phyloP scores from a whole-genome alignment of 2,113 vertebrate species.

The Microtus richardsoni region DNA sequence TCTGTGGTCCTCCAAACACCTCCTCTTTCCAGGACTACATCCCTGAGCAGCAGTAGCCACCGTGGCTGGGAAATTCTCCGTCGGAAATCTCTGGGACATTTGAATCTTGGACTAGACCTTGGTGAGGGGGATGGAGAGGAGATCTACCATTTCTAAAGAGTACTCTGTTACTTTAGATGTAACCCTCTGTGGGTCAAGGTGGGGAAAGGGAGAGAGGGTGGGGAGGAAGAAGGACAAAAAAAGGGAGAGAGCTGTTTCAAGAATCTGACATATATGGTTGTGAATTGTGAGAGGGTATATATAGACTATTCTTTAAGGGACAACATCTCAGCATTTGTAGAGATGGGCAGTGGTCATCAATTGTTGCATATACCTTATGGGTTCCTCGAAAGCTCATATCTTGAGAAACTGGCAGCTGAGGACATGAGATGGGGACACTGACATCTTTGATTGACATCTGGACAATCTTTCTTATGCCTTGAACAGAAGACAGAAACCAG shows the following conservation, averaged over 20 bases:
- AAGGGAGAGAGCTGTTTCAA: not conserved
- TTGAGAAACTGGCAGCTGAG: not conserved
- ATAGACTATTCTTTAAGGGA: not conserved
- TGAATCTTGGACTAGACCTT: conserved; percentile 75
- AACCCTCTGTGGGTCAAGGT: not conserved
- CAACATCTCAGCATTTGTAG: not conserved
- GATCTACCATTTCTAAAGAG: conserved; percentile 84
- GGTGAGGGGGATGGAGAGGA: conserved; percentile 77
- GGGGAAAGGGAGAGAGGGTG: not conserved
- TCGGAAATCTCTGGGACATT: conserved; percentile 84
- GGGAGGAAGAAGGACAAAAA: not conserved
- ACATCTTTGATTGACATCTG: not conserved
- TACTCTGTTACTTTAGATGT: not conserved
- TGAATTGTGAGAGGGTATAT: not conserved
- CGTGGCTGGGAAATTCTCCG: conserved; percentile 91
- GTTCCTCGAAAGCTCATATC: not conserved
- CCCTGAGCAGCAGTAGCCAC: conserved; percentile 84
- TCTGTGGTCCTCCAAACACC: conserved; percentile 55
- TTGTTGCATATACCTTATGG: not conserved
- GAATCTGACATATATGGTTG: not conserved
- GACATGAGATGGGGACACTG: not conserved
- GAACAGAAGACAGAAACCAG: not conserved
- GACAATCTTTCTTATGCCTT: not conserved
- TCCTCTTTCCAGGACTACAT: conserved; percentile 82
- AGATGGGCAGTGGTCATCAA: too few species aligned